Evolutionary conservation across 2,113 vertebrate species (phyloP), one percentile per base, ranked within the genome.

Genomic region (Hippocampus comes): DNA sequence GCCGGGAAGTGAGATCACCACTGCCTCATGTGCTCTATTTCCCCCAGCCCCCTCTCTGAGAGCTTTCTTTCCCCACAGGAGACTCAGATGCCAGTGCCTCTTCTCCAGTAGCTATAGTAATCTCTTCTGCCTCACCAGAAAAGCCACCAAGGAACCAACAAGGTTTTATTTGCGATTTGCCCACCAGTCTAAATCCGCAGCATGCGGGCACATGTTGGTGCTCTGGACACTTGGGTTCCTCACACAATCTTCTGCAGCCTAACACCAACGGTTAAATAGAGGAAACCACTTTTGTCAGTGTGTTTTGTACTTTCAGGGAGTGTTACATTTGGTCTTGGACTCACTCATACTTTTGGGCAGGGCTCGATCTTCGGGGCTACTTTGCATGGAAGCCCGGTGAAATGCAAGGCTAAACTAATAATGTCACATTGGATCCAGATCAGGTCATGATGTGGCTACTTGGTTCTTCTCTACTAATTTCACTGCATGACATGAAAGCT

Each of bases 81-180:
- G 84, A 88, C 21, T 89, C 83, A 57, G 91, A 92, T 81, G 78
- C 70, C 86, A 10, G 88, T 83, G 49, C 82, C 80, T 90, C 83
- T 56, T 90, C 91, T 82, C 89, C 91, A 75, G 42, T 94, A 91
- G 81, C 92, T 90, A 92, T 93, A 89, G 84, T 91, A 90, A 86
- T 92, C 77, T 88, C 85, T 77, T 85, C 88, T 85, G 87, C 92
- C 85, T 94, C 90, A 79, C 91, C 93, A 87, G 83, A 94, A 93
- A 95, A 93, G 74, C 92, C 91, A 65, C 91, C 90, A 77, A 87
- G 84, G 77, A 76, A 86, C 82, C 89, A 84, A 92, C 93, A 95
- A 95, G 93, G 93, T 95, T 85, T 91, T 86, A 87, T 91, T 90
- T 71, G 82, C 84, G 27, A 75, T 86, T 78, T 84, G 73, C 81